phyloP scores from a whole-genome alignment of 2,113 vertebrate species.

The Charina bottae region DNA sequence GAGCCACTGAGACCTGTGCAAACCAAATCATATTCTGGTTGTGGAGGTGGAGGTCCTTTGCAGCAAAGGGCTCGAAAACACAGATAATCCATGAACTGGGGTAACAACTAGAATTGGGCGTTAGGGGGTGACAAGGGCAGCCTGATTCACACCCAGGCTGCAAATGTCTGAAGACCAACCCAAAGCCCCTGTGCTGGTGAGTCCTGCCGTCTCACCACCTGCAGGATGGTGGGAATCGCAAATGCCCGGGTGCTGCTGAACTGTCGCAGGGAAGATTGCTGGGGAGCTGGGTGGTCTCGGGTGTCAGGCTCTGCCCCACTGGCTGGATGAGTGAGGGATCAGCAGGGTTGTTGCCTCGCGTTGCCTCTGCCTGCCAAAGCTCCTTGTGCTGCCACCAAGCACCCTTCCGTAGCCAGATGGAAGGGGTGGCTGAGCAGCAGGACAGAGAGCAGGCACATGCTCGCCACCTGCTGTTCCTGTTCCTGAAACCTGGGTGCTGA shows the following conservation, averaged over 20 bases:
- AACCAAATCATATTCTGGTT: slow-evolving; percentile 96
- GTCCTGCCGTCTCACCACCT: not conserved
- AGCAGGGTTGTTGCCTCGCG: not conserved
- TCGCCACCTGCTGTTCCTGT: not conserved
- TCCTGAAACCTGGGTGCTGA: too few species aligned
- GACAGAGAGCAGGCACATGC: not conserved
- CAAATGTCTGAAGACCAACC: not conserved
- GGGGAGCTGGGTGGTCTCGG: not conserved
- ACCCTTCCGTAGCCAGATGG: not conserved
- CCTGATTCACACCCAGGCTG: not conserved
- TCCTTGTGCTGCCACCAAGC: not conserved
- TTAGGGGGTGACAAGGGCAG: not conserved
- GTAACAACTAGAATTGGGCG: not conserved
- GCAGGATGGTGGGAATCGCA: not conserved
- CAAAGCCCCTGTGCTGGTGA: not conserved
- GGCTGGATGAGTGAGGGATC: not conserved
- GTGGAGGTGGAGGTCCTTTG: slow-evolving; percentile 91
- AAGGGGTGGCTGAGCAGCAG: not conserved
- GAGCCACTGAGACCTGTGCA: slow-evolving; percentile 96
- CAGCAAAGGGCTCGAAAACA: slow-evolving; percentile 98
- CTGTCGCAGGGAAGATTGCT: not conserved
- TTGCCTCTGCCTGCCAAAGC: not conserved
- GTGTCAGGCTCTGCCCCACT: not conserved
- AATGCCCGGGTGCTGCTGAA: not conserved
- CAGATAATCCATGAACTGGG: slow-evolving; percentile 62